These are phyloP conservation scores for Nanorana parkeri DNA, from an alignment of 2,113 vertebrate genomes.

Conservation along the genomic window DNA sequence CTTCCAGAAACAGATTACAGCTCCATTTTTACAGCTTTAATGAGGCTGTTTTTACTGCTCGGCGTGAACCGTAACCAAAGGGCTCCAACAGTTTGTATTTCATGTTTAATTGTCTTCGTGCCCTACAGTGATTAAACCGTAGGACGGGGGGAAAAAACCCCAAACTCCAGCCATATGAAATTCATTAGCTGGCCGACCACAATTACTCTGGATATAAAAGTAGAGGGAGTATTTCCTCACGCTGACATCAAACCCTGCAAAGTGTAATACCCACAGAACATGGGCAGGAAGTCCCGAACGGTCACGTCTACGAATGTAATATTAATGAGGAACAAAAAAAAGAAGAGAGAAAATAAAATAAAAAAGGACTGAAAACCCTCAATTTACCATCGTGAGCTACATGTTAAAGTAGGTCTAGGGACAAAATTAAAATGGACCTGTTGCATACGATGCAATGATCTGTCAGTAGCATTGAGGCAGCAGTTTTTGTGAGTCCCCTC, in stretches of 20 bases:
- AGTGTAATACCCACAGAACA: background rate
- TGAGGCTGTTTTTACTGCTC: slow-evolving; percentile 44
- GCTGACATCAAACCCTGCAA: background rate
- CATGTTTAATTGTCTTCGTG: slow-evolving; percentile 43
- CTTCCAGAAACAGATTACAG: slow-evolving; percentile 22
- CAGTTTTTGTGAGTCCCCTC: no score
- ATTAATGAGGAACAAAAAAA: background rate
- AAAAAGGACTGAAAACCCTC: background rate
- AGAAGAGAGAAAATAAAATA: no score
- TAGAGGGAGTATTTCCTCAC: slow-evolving; percentile 9
- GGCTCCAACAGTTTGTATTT: slow-evolving; percentile 40
- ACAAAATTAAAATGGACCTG: background rate
- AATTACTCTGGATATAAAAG: slow-evolving; percentile 34
- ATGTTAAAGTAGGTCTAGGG: background rate
- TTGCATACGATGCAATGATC: no score
- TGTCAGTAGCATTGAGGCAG: background rate
- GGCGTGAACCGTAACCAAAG: slow-evolving; percentile 33
- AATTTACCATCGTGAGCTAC: background rate
- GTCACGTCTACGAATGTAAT: background rate
- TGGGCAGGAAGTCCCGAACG: background rate
- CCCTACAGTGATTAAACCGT: slow-evolving; percentile 35
- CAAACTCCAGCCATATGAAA: slow-evolving; percentile 30
- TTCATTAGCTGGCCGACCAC: slow-evolving; percentile 29
- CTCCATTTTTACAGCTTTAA: slow-evolving; percentile 31
- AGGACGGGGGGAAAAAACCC: no score